These are phyloP conservation scores for Stomorhina lunata DNA, from an alignment of 2,888 invertebrate species.

Conservation along the genomic window DNA sequence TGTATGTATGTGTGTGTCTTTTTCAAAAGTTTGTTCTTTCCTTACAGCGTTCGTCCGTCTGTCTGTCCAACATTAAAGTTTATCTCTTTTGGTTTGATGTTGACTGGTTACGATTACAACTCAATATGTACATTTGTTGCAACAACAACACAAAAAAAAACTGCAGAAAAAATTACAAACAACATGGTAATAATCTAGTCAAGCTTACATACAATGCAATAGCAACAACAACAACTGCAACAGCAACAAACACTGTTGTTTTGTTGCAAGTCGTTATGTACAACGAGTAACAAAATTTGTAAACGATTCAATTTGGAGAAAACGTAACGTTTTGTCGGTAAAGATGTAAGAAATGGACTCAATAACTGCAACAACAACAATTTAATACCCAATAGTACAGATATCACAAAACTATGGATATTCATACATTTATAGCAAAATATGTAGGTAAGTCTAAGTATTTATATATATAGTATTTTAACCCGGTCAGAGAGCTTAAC, in stretches of 20 bases:
- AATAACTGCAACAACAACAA: conserved; percentile 41
- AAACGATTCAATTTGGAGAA: conserved; percentile 76
- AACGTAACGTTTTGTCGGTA: conserved; percentile 65
- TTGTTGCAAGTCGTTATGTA: conserved; percentile 72
- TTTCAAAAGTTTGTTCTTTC: neutral
- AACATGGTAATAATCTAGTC: conserved; percentile 64
- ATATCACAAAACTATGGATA: neutral
- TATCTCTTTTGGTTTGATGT: conserved; percentile 5
- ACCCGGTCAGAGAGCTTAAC: neutral
- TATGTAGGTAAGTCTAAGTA: conserved; percentile 4
- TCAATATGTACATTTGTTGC: conserved; percentile 39
- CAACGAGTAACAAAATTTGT: conserved; percentile 78
- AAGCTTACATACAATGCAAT: conserved; percentile 36
- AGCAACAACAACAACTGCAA: conserved; percentile 19
- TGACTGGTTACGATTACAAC: conserved; percentile 37
- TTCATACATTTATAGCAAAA: neutral
- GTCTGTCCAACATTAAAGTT: conserved; percentile 15
- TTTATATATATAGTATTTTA: conserved; percentile 1
- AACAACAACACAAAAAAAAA: conserved; percentile 23
- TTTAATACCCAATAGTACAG: conserved; percentile 33
- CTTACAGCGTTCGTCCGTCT: neutral
- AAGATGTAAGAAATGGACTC: conserved; percentile 55
- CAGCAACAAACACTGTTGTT: conserved; percentile 46
- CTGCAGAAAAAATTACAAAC: conserved; percentile 59
- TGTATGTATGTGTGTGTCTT: neutral